phyloP scores from a whole-genome alignment of 2,797 vertebrate species.

The Gymnothorax javanicus region DNA sequence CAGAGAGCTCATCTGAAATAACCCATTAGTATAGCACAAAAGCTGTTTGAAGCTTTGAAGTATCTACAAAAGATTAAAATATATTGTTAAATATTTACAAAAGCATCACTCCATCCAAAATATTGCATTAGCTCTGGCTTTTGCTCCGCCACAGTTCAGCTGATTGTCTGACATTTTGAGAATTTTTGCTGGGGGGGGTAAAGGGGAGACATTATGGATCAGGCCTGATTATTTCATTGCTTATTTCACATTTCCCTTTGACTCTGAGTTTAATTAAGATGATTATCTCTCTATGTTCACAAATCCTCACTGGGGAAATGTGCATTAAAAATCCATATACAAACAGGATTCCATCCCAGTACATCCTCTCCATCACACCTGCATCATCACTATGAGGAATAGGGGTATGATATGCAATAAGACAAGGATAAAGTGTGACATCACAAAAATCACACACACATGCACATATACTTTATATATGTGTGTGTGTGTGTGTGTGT shows the following conservation, averaged over 20 bases:
- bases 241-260: conserved; percentile 68
- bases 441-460: neutral
- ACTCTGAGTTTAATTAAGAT: conserved; percentile 73
- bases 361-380: conserved; percentile 58
- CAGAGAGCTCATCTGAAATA: conserved; percentile 61
- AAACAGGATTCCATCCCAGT: conserved; percentile 43
- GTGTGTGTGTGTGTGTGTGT: too few relatives aligned
- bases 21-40: conserved; percentile 67
- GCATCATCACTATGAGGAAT: conserved; percentile 66
- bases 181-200: conserved; percentile 40
- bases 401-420: conserved; percentile 56
- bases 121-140: conserved; percentile 55
- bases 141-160: conserved; percentile 57
- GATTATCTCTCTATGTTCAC: conserved; percentile 62
- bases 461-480: too few relatives aligned
- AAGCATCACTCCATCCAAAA: conserved; percentile 55
- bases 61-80: conserved; percentile 63
- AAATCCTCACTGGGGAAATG: conserved; percentile 51
- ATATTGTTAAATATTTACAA: conserved; percentile 68
- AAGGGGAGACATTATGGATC: conserved; percentile 45
- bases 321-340: conserved; percentile 38
- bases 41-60: conserved; percentile 56
- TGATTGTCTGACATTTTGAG: conserved; percentile 56
- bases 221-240: conserved; percentile 57
- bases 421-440: conserved; percentile 34